phyloP scores from a whole-genome alignment of 2,113 vertebrate genomes.

The Neofelis nebulosa region DNA sequence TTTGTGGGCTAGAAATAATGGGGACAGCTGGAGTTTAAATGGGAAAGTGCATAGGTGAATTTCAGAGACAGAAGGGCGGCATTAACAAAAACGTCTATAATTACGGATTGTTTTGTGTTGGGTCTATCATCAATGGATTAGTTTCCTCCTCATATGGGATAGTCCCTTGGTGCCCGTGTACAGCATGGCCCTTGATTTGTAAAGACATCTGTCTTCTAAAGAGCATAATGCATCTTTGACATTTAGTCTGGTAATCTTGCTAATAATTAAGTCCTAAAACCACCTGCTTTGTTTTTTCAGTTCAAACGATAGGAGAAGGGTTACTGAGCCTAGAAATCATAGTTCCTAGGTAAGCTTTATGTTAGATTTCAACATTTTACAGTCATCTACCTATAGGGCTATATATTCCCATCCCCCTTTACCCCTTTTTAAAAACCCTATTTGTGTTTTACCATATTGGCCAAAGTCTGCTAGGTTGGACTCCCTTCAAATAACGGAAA shows the following conservation, averaged over 20 bases:
- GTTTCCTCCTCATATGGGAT: not conserved
- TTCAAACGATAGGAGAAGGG: not conserved
- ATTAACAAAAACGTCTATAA: not conserved
- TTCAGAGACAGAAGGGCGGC: slow-evolving; percentile 2
- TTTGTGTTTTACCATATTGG: slow-evolving; percentile 23
- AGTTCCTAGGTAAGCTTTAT: not conserved
- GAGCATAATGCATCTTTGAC: not conserved
- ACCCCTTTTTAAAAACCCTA: not conserved
- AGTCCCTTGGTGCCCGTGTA: not conserved
- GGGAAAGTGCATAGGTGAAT: slow-evolving; percentile 18
- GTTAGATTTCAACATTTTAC: not conserved
- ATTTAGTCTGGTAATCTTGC: not conserved
- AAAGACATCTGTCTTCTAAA: not conserved
- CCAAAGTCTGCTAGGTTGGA: slow-evolving; percentile 13
- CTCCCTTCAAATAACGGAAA: slow-evolving; percentile 29
- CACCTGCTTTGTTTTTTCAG: not conserved
- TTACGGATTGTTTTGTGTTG: not conserved
- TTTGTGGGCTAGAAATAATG: not conserved
- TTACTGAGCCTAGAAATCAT: slow-evolving; percentile 9
- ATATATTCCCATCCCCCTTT: not conserved
- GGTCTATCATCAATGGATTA: not conserved
- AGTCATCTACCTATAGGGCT: not conserved
- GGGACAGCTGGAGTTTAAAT: slow-evolving; percentile 9
- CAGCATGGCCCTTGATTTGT: not conserved
- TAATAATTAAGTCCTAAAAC: not conserved